phyloP scores from a whole-genome alignment of 2,113 vertebrate genomes.

The Heloderma charlesbogerti region DNA sequence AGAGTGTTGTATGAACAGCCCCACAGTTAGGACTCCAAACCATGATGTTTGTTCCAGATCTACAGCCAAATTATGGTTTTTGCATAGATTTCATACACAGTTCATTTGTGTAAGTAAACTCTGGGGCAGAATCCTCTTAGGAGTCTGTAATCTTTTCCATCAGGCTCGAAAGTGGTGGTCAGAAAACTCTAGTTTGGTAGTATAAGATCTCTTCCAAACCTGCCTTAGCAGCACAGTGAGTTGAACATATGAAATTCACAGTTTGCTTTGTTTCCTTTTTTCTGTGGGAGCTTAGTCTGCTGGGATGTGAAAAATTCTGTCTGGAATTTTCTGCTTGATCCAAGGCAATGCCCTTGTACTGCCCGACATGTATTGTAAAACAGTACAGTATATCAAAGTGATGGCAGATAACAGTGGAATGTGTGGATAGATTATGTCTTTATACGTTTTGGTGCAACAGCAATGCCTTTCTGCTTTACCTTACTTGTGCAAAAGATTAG shows the following conservation, averaged over 20 bases:
- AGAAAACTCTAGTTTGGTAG: background rate
- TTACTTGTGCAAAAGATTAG: slow-evolving; percentile 55
- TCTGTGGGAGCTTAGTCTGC: slow-evolving; percentile 66
- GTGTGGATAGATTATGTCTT: slow-evolving; percentile 59
- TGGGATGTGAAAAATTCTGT: slow-evolving; percentile 74
- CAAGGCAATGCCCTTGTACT: slow-evolving; percentile 68
- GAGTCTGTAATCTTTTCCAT: background rate
- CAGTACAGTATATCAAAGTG: slow-evolving; percentile 69
- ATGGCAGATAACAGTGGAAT: slow-evolving; percentile 78
- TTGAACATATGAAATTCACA: slow-evolving; percentile 68
- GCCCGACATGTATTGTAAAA: slow-evolving; percentile 78
- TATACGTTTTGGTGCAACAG: slow-evolving; percentile 62
- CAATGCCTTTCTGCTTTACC: slow-evolving; percentile 21
- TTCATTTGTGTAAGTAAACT: background rate
- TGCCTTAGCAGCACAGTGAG: slow-evolving; percentile 7
- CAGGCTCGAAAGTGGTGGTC: background rate
- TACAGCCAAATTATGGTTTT: background rate
- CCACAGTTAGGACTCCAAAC: background rate
- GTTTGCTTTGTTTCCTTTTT: slow-evolving; percentile 51
- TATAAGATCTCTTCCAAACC: background rate
- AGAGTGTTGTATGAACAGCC: too few species aligned
- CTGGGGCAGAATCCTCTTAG: background rate
- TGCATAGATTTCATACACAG: background rate
- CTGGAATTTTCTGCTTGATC: slow-evolving; percentile 73
- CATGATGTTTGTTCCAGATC: background rate